Base-by-base conservation (phyloP, 2,888 invertebrate species). In the Portevinia maculata region DNA sequence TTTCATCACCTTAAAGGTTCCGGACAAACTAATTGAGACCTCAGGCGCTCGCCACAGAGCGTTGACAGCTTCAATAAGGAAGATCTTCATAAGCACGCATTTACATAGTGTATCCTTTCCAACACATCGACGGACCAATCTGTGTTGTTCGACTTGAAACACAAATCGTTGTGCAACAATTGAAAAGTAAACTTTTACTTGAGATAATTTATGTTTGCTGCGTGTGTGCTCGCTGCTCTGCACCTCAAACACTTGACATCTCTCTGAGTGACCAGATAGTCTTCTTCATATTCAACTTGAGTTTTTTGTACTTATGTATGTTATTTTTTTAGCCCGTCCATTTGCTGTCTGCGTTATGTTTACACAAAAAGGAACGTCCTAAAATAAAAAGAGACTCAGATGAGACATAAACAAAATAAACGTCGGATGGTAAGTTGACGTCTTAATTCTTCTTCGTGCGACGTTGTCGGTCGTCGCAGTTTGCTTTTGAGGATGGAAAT, bases 381-480 rank as follows among this genome's bases (percentile, higher is more conserved):
- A 39, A 52, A 48, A 11, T 46, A 48, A 28, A 48, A 59, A 60
- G 65, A 73, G 46, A 46, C 60, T 46, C 65, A 67, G 60, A 65
- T 39, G 48, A 71, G 78, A 73, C 78, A 67, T 78, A 78, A 83
- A 83, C 78, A 83, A 83, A 83, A 83, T 67, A 75, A 75, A 75
- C 67, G 75, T 81, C 64, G 46, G 59, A 41, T 62, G 34, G 53
- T 60, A 48, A 76, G 81, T 83, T 83, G 83, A 83, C 78, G 83
- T 78, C 83, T 83, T 83, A 83, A 83, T 83, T 78, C 41, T 37
- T 39, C 52, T 57, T 64, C 57, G 50, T 53, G 46, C 52, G 37
- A 62, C 41, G 59, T 50, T 28, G 67, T 65, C 21, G 39, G n/a
- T 41, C 57, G 62, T 64, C 21, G 11, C n/a, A n/a, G n/a, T 44